Percentiles rank a stretch among this genome's conserved stretches.
phyloP scores from a whole-genome alignment of 2,888 invertebrate species.

The Eupithecia insigniata region DNA sequence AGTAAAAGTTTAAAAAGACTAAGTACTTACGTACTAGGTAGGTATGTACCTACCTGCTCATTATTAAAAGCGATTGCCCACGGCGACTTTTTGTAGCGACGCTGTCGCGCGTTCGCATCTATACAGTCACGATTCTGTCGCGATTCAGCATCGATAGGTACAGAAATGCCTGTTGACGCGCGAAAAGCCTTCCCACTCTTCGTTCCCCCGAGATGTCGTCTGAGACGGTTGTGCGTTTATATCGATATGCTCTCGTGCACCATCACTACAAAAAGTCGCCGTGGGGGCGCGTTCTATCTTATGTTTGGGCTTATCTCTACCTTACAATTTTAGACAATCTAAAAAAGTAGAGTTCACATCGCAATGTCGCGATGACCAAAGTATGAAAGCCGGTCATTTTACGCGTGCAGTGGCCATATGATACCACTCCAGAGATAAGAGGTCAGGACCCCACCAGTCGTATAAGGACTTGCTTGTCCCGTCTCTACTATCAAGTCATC shows the following conservation, averaged over 20 bases:
- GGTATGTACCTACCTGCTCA: not conserved
- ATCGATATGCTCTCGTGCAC: too few species aligned
- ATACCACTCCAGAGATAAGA: constrained; percentile 66
- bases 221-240: too few species aligned
- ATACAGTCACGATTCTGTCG: too few species aligned
- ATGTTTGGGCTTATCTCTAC: constrained; percentile 2
- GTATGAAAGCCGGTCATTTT: constrained; percentile 61
- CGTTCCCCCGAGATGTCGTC: too few species aligned
- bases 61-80: too few species aligned
- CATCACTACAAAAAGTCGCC: too few species aligned
- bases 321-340: not conserved
- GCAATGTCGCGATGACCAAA: constrained; percentile 19
- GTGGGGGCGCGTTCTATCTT: too few species aligned
- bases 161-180: too few species aligned
- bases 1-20: not conserved
- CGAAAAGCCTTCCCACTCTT: too few species aligned
- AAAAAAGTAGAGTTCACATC: constrained; percentile 5
- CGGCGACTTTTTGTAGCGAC: too few species aligned
- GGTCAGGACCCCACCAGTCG: constrained; percentile 69
- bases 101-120: too few species aligned
- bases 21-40: not conserved
- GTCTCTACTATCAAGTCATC: constrained; percentile 6
- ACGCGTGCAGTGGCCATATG: constrained; percentile 62
- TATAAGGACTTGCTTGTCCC: constrained; percentile 70
- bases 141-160: too few species aligned